Evolutionary conservation across 2,888 invertebrate species (phyloP).

Genomic region (Pocota personata): DNA sequence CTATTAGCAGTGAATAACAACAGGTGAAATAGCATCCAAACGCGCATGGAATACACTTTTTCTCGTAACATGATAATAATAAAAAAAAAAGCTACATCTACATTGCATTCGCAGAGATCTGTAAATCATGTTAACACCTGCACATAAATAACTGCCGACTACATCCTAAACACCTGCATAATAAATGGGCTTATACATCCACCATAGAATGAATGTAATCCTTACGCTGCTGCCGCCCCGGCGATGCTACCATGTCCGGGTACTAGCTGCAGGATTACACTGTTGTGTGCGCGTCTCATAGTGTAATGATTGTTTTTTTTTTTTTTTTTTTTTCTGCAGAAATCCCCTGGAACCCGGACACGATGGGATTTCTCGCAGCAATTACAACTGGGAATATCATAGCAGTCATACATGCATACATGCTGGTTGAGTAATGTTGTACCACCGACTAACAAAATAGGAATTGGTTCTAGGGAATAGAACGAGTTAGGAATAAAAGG

Average conservation of each 20-base stretch:
- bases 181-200: conserved; percentile 49
- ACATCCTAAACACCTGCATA: conserved; percentile 65
- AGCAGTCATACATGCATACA: background rate
- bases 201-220: conserved; percentile 34
- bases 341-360: background rate
- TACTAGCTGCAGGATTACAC: conserved; percentile 43
- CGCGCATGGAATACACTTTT: background rate
- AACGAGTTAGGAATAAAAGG: background rate
- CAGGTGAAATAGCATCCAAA: background rate
- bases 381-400: conserved; percentile 40
- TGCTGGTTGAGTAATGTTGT: conserved; percentile 30
- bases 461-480: conserved; percentile 10
- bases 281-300: background rate
- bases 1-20: background rate
- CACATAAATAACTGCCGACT: conserved; percentile 58
- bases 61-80: conserved; percentile 24
- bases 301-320: conserved; percentile 22
- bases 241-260: conserved; percentile 31
- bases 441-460: conserved; percentile 14
- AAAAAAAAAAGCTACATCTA: conserved; percentile 20
- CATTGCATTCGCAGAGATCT: conserved; percentile 25
- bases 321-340: conserved; percentile 3
- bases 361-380: conserved; percentile 1
- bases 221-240: conserved; percentile 22
- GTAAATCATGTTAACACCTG: conserved; percentile 64